Evolutionary conservation across 2,797 vertebrate species (phyloP), one percentile per base, ranked within the genome.

Genomic region (Hapalemur alaotrensis): DNA sequence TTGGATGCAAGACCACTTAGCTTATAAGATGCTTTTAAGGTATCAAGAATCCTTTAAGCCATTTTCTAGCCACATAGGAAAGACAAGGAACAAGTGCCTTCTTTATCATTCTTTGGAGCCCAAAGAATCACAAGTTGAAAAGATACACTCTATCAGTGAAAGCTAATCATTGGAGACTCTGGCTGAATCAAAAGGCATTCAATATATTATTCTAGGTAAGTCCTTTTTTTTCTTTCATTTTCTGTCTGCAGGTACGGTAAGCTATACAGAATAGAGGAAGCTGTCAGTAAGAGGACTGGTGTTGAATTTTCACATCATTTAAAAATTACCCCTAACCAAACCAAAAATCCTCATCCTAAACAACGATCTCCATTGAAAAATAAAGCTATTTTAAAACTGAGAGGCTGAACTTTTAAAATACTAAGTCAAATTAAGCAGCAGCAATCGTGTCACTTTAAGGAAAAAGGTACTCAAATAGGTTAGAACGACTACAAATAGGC

Each of bases 371-470:
- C 73, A 79, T 2, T 76, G 85, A 91, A 98, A 96, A 97, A 93
- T 97, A 98, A 98, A 98, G 98, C 96, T 98, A 85, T 93, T 97
- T 97, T 93, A 95, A 97, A 97, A 97, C 92, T 85, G 79, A 98
- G 92, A 98, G 92, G 96, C 87, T 89, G 82, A 97, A 88, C 25
- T 79, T 89, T 96, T 97, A 96, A 96, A 97, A 87, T 96, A 98
- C 82, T 96, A 98, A 97, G 95, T 97, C 75, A 95, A 98, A 96
- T 96, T 96, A 97, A 98, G 75, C 98, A 99, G 98, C 98, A 98
- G 98, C 98, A 98, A 93, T 98, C 96, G 96, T 97, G 76, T 92
- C 88, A 93, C 85, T 89, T 96, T 78, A 0, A 83, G 96, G 96
- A 97, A 97, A 98, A 95, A 97, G 95, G 97, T 96, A 97, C 79